phyloP scores from a whole-genome alignment of 2,888 invertebrate species.

The Ellobium chinense region DNA sequence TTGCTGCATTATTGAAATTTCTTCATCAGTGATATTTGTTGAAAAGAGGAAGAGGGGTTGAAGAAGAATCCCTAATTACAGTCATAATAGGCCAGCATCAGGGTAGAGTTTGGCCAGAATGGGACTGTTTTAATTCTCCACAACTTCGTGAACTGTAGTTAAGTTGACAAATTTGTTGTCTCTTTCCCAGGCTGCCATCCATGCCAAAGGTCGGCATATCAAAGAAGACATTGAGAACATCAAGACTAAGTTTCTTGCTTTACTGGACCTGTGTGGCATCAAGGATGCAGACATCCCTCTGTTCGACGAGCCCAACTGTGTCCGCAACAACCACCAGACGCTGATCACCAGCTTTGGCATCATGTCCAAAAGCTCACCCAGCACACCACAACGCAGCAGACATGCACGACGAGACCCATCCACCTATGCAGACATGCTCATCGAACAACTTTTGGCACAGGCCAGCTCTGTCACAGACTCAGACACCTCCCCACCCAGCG shows the following conservation, averaged over 20 bases:
- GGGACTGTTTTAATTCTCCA: no score
- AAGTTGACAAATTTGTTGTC: no score
- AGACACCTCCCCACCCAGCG: constrained; percentile 32
- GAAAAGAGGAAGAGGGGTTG: no score
- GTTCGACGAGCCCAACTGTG: constrained; percentile 52
- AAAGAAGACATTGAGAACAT: constrained; percentile 66
- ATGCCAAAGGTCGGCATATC: constrained; percentile 59
- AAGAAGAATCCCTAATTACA: no score
- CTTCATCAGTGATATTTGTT: no score
- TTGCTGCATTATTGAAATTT: no score
- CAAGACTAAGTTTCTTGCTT: constrained; percentile 61
- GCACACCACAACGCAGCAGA: constrained; percentile 28
- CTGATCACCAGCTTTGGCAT: constrained; percentile 54
- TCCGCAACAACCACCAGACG: constrained; percentile 54
- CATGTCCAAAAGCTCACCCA: constrained; percentile 40
- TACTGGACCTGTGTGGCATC: constrained; percentile 65
- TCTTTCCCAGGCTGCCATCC: constrained; percentile 61
- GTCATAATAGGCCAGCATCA: no score
- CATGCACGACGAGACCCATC: constrained; percentile 27
- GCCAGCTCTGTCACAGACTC: constrained; percentile 46
- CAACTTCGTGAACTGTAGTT: no score
- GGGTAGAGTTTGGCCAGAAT: no score
- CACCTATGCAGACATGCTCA: constrained; percentile 54
- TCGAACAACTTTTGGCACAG: constrained; percentile 53
- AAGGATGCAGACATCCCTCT: constrained; percentile 60